Evolutionary conservation across 2,888 invertebrate genomes (phyloP), one percentile per base, ranked within the genome.

Genomic region (Homarus gammarus): DNA sequence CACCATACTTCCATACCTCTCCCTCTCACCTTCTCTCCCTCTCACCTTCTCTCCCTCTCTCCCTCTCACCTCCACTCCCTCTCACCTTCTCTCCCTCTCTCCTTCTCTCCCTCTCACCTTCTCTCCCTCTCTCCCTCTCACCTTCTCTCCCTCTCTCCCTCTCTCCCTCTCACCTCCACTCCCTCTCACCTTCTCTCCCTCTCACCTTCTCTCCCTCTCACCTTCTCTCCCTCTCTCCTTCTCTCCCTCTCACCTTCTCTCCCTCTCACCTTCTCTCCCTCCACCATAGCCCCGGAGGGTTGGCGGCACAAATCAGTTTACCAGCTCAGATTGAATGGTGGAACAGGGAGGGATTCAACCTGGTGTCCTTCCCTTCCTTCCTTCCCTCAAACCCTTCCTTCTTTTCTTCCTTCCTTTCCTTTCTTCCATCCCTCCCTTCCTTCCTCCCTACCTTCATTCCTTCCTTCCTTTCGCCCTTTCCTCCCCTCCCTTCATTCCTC

Each of bases 261-360:
- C 27, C 3, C n/a, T 15, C 27, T 31, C 70, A 56, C 22, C 56
- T 56, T 22, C 22, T 15, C 56, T 56, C 56, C 22, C 15, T 56
- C 56, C n/a, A n/a, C n/a, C n/a, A n/a, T n/a, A n/a, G n/a, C n/a
- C 56, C 56, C 22, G 56, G 56, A 56, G 56, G 56, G 12, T 56
- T 56, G 56, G 56, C 56, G 12, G 15, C 56, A 56, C 56, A 56
- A 56, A 56, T 56, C 56, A 56, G 56, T 56, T 56, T 56, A 56
- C 56, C 56, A 22, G 56, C 56, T 56, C 56, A 56, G 22, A 56
- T 56, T 56, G 56, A 22, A 56, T 18, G 56, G 56, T 56, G 18
- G 56, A 56, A 22, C n/a, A n/a, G 22, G 56, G 56, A 3, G 3
- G 18, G 18, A 18, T 22, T 56, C 18, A 3, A 18, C 12, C 15